Evolutionary conservation across 2,888 invertebrate genomes (phyloP).

Genomic region (Ctena decussata): DNA sequence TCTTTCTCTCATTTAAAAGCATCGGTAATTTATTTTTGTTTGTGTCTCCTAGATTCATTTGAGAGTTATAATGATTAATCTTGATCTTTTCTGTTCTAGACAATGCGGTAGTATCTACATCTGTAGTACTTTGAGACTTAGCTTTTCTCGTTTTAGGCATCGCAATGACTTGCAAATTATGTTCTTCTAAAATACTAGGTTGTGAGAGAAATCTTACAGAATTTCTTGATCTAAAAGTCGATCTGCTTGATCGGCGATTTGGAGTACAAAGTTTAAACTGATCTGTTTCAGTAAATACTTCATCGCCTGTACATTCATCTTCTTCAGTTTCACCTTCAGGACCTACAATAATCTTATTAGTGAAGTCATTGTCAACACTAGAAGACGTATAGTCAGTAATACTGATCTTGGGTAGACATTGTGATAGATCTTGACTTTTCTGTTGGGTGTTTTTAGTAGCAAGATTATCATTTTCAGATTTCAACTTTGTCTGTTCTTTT

Average conservation of each 20-base stretch:
- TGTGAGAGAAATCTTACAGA: conserved; percentile 39
- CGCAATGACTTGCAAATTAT: conserved; percentile 42
- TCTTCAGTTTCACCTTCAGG: background rate
- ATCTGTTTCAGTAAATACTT: background rate
- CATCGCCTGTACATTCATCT: background rate
- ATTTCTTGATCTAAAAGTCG: conserved; percentile 51
- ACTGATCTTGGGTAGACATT: too few species aligned
- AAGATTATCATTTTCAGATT: too few species aligned
- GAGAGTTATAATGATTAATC: too few species aligned
- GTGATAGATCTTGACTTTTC: too few species aligned
- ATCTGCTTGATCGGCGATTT: conserved; percentile 50
- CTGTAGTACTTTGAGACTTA: background rate
- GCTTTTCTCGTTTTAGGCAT: background rate
- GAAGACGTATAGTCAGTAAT: too few species aligned
- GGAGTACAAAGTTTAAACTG: conserved; percentile 12
- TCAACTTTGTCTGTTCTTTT: too few species aligned
- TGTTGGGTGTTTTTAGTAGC: too few species aligned
- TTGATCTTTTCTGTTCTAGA: too few species aligned
- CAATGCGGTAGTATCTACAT: too few species aligned
- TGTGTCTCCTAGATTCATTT: too few species aligned
- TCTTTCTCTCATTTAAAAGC: background rate
- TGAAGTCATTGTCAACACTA: too few species aligned
- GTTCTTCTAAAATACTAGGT: conserved; percentile 39
- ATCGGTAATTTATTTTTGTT: background rate
- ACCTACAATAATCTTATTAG: too few species aligned